Conservation (phyloP, 2,888 invertebrate genomes). For the Dryomyza anilis region DNA sequence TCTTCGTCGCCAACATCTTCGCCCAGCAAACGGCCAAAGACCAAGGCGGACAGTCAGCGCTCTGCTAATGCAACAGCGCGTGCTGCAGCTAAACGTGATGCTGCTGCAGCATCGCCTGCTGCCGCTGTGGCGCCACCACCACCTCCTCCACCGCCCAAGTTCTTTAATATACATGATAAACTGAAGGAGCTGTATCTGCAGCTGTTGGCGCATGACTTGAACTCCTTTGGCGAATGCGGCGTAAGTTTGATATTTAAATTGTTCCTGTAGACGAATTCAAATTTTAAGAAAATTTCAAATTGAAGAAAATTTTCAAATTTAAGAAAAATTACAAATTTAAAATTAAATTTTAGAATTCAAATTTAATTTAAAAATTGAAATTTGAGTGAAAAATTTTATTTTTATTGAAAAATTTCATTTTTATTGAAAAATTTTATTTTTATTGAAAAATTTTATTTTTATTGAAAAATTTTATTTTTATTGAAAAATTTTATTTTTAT, state of each 20-base stretch:
- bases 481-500: too few relatives aligned
- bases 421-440: too few relatives aligned
- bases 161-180: conserved; percentile 59
- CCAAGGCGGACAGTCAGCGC: conserved; percentile 34
- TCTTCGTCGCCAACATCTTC: conserved; percentile 50
- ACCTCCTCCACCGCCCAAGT: conserved; percentile 40
- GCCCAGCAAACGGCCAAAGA: conserved; percentile 56
- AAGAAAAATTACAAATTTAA: too few relatives aligned
- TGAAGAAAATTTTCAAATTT: too few relatives aligned
- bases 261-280: too few relatives aligned
- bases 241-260: conserved; percentile 55
- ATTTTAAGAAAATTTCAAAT: too few relatives aligned
- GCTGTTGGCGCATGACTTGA: conserved; percentile 56
- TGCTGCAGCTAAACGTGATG: background rate
- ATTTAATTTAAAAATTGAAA: background rate
- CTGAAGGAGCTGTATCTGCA: conserved; percentile 59
- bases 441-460: too few relatives aligned
- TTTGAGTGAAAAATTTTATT: too few relatives aligned
- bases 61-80: conserved; percentile 18
- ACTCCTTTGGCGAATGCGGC: conserved; percentile 56
- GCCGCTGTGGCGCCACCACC: background rate
- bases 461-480: too few relatives aligned
- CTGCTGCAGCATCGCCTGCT: background rate
- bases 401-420: too few relatives aligned
- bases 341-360: too few relatives aligned